These are phyloP conservation scores for Gambelia wislizenii DNA, from an alignment of 2,797 vertebrate genomes.

Conservation along the genomic window DNA sequence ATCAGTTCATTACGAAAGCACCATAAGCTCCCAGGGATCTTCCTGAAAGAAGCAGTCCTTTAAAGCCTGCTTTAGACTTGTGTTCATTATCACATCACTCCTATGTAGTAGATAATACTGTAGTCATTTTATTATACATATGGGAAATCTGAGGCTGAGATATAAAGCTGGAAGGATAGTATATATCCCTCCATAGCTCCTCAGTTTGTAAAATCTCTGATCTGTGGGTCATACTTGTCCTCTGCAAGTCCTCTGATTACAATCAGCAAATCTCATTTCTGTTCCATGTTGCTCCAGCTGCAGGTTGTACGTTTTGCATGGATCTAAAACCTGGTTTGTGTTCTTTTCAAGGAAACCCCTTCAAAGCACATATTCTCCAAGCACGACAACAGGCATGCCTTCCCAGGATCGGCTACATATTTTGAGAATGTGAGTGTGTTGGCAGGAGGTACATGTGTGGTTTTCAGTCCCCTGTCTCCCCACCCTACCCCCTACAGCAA, in stretches of 20 bases:
- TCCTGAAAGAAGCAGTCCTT: not conserved
- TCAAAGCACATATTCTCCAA: conserved; percentile 71
- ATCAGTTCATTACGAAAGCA: not conserved
- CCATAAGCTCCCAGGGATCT: not conserved
- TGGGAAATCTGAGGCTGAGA: not conserved
- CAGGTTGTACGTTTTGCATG: not conserved
- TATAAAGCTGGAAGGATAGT: too few species aligned
- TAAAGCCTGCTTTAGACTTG: not conserved
- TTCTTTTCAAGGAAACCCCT: conserved; percentile 36
- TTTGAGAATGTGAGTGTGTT: conserved; percentile 69
- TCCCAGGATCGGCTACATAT: conserved; percentile 45
- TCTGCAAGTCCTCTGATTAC: not conserved
- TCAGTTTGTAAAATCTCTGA: not conserved
- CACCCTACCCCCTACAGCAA: not conserved
- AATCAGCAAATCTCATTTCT: not conserved
- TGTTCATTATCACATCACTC: not conserved
- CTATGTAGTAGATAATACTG: too few species aligned
- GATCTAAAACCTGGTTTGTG: not conserved
- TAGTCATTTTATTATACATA: not conserved
- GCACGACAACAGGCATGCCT: conserved; percentile 74
- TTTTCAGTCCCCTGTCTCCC: not conserved
- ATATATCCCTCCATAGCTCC: not conserved
- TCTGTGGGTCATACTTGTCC: not conserved
- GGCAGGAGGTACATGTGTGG: not conserved
- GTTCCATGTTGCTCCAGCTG: not conserved